phyloP scores from a whole-genome alignment of 2,888 invertebrate species.

The Hydraecia micacea region DNA sequence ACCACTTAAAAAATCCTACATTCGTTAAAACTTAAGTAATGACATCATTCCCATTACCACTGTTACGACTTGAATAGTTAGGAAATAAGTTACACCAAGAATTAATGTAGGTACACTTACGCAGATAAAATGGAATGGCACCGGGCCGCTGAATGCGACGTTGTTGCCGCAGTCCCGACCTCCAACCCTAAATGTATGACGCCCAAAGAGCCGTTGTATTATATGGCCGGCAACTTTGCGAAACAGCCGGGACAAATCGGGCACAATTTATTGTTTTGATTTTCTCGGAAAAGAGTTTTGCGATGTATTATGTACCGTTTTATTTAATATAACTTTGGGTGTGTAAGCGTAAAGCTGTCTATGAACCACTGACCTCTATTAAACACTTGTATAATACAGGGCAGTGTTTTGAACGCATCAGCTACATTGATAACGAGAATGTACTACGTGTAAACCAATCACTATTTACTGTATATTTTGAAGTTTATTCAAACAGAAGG shows the following conservation, averaged over 20 bases:
- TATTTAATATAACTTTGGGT: constrained; percentile 39
- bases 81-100: constrained; percentile 47
- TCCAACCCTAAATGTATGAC: constrained; percentile 71
- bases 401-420: neutral
- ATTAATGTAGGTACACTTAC: constrained; percentile 53
- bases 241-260: constrained; percentile 74
- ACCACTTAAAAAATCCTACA: constrained; percentile 14
- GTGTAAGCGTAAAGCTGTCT: neutral
- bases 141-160: constrained; percentile 72
- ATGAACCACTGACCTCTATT: no score
- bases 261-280: constrained; percentile 77
- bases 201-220: constrained; percentile 67
- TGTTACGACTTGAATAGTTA: constrained; percentile 13
- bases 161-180: constrained; percentile 63
- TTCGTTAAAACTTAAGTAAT: constrained; percentile 23
- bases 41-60: constrained; percentile 14
- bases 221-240: constrained; percentile 74
- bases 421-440: neutral
- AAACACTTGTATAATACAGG: no score
- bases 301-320: constrained; percentile 53
- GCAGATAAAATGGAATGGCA: constrained; percentile 68
- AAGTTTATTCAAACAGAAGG: constrained; percentile 1
- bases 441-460: neutral
- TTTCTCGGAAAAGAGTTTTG: constrained; percentile 69
- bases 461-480: neutral